phyloP scores from a whole-genome alignment of 1,140 invertebrate species.

The Agrypnia vestita region DNA sequence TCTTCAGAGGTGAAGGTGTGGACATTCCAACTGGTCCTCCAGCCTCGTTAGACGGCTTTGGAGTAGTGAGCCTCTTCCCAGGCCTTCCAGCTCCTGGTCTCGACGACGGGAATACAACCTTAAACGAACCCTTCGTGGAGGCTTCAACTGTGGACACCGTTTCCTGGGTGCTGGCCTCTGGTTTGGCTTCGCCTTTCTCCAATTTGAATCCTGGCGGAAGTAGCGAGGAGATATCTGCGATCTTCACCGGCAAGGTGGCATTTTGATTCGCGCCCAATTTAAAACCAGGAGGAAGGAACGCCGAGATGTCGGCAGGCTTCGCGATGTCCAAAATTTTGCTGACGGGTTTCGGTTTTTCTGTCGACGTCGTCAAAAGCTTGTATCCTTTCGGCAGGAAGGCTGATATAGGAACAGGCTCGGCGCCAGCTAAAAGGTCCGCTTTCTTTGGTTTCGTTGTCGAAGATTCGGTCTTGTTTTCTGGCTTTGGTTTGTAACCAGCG shows the following conservation, averaged over 20 bases:
- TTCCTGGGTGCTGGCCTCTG: constrained; percentile 54
- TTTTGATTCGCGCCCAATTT: constrained; percentile 65
- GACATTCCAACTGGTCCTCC: constrained; percentile 67
- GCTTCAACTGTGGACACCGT: constrained; percentile 60
- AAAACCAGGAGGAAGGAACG: constrained; percentile 77
- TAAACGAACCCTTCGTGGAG: constrained; percentile 70
- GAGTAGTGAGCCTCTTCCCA: constrained; percentile 76
- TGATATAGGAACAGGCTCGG: constrained; percentile 75
- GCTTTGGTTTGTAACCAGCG: constrained; percentile 72
- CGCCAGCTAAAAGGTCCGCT: constrained; percentile 65
- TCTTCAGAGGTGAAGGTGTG: constrained; percentile 82
- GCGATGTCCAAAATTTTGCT: constrained; percentile 70
- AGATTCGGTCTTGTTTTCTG: constrained; percentile 62
- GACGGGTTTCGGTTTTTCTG: constrained; percentile 65
- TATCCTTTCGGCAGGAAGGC: constrained; percentile 79
- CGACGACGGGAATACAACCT: constrained; percentile 86
- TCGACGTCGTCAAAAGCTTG: constrained; percentile 67
- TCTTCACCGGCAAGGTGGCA: constrained; percentile 64
- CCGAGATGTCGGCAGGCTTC: constrained; percentile 74
- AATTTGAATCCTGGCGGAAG: constrained; percentile 60
- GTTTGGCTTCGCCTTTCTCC: background rate
- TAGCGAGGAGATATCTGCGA: constrained; percentile 70
- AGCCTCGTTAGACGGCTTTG: constrained; percentile 65
- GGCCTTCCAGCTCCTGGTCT: constrained; percentile 81
- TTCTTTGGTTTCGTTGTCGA: constrained; percentile 63